phyloP scores from a whole-genome alignment of 2,113 vertebrate genomes.

The Delphinus delphis region DNA sequence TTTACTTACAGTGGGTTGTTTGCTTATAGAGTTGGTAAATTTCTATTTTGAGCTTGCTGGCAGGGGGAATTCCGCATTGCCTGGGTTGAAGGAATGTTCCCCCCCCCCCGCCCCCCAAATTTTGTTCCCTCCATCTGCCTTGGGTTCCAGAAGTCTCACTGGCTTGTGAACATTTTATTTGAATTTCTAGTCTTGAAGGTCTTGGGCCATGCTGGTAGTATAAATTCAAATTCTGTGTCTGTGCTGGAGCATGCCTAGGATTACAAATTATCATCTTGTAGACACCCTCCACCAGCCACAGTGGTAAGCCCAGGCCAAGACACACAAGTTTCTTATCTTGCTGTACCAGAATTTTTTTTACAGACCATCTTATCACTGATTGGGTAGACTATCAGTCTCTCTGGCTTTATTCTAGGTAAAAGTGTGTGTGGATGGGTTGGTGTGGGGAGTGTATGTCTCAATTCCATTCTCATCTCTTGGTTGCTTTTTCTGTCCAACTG shows the following conservation, averaged over 20 bases:
- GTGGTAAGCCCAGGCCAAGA: background rate
- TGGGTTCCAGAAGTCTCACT: background rate
- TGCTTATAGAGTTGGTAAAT: background rate
- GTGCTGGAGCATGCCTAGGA: background rate
- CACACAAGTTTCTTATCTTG: background rate
- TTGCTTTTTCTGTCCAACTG: background rate
- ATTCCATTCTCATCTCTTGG: background rate
- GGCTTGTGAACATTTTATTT: background rate
- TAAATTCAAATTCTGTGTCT: conserved; percentile 11
- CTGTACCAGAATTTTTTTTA: background rate
- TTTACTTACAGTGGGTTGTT: no score
- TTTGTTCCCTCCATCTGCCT: background rate
- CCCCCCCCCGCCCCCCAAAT: background rate
- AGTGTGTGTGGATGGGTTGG: background rate
- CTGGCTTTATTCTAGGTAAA: background rate
- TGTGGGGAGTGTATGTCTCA: background rate
- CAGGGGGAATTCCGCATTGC: background rate
- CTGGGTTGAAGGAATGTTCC: background rate
- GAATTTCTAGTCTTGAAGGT: background rate
- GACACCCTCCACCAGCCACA: background rate
- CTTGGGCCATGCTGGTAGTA: background rate
- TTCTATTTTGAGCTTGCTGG: background rate
- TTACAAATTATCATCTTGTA: background rate
- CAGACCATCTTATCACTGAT: background rate
- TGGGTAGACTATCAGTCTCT: background rate